Evolutionary conservation across 2,113 vertebrate species (phyloP), one percentile per base, ranked within the genome.

Genomic region (Colistium nudipinnis): DNA sequence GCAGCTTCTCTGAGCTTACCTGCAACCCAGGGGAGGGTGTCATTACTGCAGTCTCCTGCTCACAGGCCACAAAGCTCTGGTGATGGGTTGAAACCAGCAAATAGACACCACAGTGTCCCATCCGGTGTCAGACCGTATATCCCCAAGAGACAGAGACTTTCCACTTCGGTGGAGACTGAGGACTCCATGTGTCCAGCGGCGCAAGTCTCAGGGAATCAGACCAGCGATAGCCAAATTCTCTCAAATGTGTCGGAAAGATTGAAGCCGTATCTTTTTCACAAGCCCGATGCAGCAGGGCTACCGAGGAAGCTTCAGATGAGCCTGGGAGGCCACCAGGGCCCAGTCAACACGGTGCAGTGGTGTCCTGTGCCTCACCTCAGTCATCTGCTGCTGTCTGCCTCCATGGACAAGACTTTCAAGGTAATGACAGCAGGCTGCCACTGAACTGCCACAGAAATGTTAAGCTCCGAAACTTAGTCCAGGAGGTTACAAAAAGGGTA

Each of bases 321-420:
- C 24, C 81, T 98, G 77, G 84, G 63, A 63, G 80, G 93, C 52
- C 98, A 99, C 76, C 81, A 87, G 0, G 95, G 94, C 9, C 94
- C 97, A 0, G 93, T 98, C 47, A 98, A 95, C 89, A 91, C 85
- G 1, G 81, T 98, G 44, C 93, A 94, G 57, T 99, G 98, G 98
- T 96, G 95, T 78, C 96, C 97, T 1, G 90, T 95, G 3, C 77
- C 62, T 44, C 90, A 93, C 2, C 87, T 82, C 64, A 97, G 97
- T 61, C 96, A 99, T 63, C 76, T 99, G 79, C 93, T 99, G 54
- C 93, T 99, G 56, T 98, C 98, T 0, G 91, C 94, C 3, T 99
- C 98, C 51, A 98, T 98, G 96, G 98, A 99, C 84, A 94, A 93
- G 77, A 97, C 95, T 17, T 60, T 95, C 68, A 98, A 98, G 97